Conservation (phyloP, 2,797 vertebrate genomes). For the Dryobates pubescens region DNA sequence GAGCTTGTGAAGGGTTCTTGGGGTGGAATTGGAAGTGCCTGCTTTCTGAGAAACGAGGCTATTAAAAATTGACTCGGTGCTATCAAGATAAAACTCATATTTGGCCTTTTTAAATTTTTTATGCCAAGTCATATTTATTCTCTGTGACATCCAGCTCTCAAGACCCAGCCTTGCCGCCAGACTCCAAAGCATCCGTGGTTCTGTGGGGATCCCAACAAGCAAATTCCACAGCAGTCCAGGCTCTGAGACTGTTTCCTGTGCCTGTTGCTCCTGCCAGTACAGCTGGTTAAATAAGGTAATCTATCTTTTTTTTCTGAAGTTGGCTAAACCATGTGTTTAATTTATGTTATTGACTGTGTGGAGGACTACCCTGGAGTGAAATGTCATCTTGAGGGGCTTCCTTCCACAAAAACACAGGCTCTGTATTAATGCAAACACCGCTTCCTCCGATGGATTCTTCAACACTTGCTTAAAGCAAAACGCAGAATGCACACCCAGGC, state of each 20-base stretch:
- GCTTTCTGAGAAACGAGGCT: not conserved
- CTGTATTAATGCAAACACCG: not conserved
- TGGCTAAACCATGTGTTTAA: not conserved
- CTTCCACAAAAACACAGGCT: not conserved
- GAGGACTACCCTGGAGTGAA: not conserved
- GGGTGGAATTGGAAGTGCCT: not conserved
- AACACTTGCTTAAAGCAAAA: not conserved
- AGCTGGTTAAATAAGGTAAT: slow-evolving; percentile 44
- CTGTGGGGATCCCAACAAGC: not conserved
- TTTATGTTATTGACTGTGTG: slow-evolving; percentile 46
- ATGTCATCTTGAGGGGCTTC: not conserved
- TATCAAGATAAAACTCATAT: not conserved
- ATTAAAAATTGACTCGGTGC: slow-evolving; percentile 7
- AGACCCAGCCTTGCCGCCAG: not conserved
- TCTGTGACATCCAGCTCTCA: not conserved
- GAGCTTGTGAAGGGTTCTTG: slow-evolving; percentile 41
- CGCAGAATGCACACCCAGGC: not conserved
- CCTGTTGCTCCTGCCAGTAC: not conserved
- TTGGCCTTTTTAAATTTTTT: slow-evolving; percentile 16
- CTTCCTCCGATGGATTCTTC: slow-evolving; percentile 1
- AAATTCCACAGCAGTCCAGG: not conserved
- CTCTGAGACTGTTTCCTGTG: not conserved
- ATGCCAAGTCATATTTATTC: not conserved
- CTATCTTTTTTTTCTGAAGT: slow-evolving; percentile 1
- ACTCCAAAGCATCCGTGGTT: not conserved